phyloP scores from a whole-genome alignment of 2,797 vertebrate genomes.

The Xyrichtys novacula region DNA sequence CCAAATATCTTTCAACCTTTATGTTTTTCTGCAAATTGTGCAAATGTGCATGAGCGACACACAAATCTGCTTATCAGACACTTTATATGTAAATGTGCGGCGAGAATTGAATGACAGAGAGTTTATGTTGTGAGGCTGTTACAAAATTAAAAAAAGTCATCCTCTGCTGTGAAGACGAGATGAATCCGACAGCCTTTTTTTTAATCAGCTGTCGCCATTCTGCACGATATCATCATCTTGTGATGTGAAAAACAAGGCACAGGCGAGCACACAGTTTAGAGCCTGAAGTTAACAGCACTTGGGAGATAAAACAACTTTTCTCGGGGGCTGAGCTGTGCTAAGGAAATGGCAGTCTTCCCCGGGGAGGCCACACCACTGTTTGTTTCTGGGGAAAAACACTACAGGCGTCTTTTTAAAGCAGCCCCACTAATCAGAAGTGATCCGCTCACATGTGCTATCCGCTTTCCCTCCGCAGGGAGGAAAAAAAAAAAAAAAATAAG shows the following conservation, averaged over 20 bases:
- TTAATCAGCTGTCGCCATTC: slow-evolving; percentile 32
- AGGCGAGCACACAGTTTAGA: slow-evolving; percentile 64
- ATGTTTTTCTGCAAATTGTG: slow-evolving; percentile 72
- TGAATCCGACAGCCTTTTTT: slow-evolving; percentile 43
- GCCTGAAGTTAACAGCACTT: slow-evolving; percentile 72
- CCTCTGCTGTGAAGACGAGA: slow-evolving; percentile 56
- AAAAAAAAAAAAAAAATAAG: no score
- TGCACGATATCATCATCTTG: slow-evolving; percentile 50
- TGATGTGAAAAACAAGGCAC: slow-evolving; percentile 65
- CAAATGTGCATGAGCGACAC: slow-evolving; percentile 64
- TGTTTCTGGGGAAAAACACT: slow-evolving; percentile 78
- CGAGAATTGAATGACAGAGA: slow-evolving; percentile 73
- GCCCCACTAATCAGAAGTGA: slow-evolving; percentile 80
- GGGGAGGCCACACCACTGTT: slow-evolving; percentile 76
- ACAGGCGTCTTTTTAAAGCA: slow-evolving; percentile 72
- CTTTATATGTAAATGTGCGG: slow-evolving; percentile 84
- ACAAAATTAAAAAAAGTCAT: slow-evolving; percentile 69
- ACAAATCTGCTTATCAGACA: slow-evolving; percentile 82
- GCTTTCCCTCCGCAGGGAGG: slow-evolving; percentile 60
- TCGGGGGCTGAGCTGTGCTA: slow-evolving; percentile 57
- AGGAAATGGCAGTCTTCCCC: slow-evolving; percentile 70
- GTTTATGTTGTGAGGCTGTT: slow-evolving; percentile 70
- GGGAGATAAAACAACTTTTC: slow-evolving; percentile 75
- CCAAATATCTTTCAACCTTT: slow-evolving; percentile 62
- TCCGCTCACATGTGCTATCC: slow-evolving; percentile 73